Evolutionary conservation across 1,140 invertebrate genomes (phyloP).

Genomic region (Meteorus sp.): DNA sequence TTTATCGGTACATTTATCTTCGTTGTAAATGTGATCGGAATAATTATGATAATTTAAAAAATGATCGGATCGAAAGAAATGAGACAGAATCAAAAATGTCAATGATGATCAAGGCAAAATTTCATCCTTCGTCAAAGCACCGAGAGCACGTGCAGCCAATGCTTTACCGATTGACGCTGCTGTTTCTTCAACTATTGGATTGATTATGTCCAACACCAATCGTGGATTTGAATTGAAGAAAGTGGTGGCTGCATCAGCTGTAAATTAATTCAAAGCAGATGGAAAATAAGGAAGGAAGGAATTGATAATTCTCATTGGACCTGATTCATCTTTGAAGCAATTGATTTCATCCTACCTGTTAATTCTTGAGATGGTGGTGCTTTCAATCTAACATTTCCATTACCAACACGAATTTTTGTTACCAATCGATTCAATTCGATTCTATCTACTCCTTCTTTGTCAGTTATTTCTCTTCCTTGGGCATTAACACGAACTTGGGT

Average conservation of each 20-base stretch:
- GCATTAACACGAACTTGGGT: slow-evolving; percentile 61
- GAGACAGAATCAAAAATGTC: neutral
- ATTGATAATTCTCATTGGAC: neutral
- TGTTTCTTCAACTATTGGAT: slow-evolving; percentile 72
- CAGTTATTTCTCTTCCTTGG: slow-evolving; percentile 59
- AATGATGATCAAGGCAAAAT: slow-evolving; percentile 50
- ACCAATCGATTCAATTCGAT: slow-evolving; percentile 64
- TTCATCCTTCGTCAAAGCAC: slow-evolving; percentile 62
- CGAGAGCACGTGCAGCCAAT: slow-evolving; percentile 63
- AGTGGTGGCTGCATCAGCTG: slow-evolving; percentile 64
- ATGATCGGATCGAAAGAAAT: neutral
- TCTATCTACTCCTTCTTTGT: slow-evolving; percentile 64
- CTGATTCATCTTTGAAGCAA: neutral
- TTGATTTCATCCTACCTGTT: slow-evolving; percentile 46
- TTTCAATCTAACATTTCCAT: slow-evolving; percentile 63
- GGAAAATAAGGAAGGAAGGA: slow-evolving; percentile 7
- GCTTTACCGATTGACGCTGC: slow-evolving; percentile 63
- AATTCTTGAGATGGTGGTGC: slow-evolving; percentile 49
- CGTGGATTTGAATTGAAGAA: slow-evolving; percentile 73
- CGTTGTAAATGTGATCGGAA: neutral
- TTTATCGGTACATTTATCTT: neutral
- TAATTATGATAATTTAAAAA: neutral
- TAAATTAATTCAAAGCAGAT: too few species aligned
- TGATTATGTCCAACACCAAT: slow-evolving; percentile 70
- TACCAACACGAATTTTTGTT: slow-evolving; percentile 64